Conservation (phyloP, 2,888 invertebrate genomes). For the Leuctra nigra region DNA sequence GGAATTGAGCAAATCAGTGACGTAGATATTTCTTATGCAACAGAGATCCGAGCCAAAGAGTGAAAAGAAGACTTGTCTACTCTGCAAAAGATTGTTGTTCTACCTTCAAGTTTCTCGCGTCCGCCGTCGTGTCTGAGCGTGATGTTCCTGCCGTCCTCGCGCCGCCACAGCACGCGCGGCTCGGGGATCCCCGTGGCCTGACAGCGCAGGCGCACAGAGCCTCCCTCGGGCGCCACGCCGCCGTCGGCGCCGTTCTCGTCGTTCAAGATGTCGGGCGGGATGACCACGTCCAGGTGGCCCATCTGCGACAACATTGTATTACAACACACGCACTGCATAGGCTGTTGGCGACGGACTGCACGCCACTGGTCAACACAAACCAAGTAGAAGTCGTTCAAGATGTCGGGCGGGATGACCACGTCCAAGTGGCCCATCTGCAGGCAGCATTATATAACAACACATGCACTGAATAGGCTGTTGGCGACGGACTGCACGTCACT, state of each 20-base stretch:
- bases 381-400: slow-evolving; percentile 72
- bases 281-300: slow-evolving; percentile 77
- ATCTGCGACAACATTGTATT: too few relatives aligned
- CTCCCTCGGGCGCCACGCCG: slow-evolving; percentile 73
- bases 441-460: too few relatives aligned
- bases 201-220: slow-evolving; percentile 68
- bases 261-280: slow-evolving; percentile 81
- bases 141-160: slow-evolving; percentile 71
- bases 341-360: too few relatives aligned
- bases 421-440: slow-evolving; percentile 62
- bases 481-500: too few relatives aligned
- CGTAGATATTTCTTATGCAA: too few relatives aligned
- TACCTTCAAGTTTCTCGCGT: slow-evolving; percentile 61
- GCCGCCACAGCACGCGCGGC: slow-evolving; percentile 71
- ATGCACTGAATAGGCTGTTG: too few relatives aligned
- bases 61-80: too few relatives aligned
- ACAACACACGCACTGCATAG: too few relatives aligned
- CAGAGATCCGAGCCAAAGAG: too few relatives aligned
- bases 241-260: slow-evolving; percentile 61
- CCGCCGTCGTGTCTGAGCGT: slow-evolving; percentile 65
- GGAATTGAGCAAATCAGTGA: too few relatives aligned
- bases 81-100: too few relatives aligned
- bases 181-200: slow-evolving; percentile 75
- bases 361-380: too few relatives aligned
- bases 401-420: slow-evolving; percentile 83